Conservation (phyloP, 2,113 vertebrate genomes). For the Helogale parvula region DNA sequence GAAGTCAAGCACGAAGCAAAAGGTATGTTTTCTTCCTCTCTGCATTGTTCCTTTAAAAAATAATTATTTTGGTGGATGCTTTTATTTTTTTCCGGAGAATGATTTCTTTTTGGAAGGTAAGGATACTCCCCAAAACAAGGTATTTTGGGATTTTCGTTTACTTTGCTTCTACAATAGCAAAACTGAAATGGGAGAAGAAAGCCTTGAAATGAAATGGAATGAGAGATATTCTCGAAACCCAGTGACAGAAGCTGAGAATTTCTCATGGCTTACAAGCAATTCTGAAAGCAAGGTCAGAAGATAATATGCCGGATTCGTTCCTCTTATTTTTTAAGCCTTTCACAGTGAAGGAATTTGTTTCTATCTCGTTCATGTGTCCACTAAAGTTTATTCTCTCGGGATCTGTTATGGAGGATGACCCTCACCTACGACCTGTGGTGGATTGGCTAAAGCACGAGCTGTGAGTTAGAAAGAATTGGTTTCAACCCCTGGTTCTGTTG, state of each 20-base stretch:
- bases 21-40: constrained; percentile 56
- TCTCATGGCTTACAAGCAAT: not conserved
- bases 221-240: not conserved
- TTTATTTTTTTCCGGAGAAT: not conserved
- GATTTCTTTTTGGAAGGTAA: not conserved
- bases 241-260: not conserved
- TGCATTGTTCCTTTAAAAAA: constrained; percentile 4
- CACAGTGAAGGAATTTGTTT: not conserved
- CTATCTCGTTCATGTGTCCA: not conserved
- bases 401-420: not conserved
- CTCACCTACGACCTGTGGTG: not conserved
- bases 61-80: not conserved
- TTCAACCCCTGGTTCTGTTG: constrained; percentile 5
- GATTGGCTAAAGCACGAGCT: constrained; percentile 37
- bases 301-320: not conserved
- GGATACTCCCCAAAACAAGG: not conserved
- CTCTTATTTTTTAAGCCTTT: constrained; percentile 16
- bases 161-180: constrained; percentile 42
- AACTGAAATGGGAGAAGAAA: not conserved
- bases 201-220: constrained; percentile 1
- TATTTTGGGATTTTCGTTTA: not conserved
- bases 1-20: constrained; percentile 72
- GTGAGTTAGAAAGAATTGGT: not conserved
- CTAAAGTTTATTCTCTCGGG: not conserved
- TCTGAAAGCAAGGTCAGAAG: constrained; percentile 25